phyloP scores from a whole-genome alignment of 2,113 vertebrate genomes.

The Emydocephalus ijimae region DNA sequence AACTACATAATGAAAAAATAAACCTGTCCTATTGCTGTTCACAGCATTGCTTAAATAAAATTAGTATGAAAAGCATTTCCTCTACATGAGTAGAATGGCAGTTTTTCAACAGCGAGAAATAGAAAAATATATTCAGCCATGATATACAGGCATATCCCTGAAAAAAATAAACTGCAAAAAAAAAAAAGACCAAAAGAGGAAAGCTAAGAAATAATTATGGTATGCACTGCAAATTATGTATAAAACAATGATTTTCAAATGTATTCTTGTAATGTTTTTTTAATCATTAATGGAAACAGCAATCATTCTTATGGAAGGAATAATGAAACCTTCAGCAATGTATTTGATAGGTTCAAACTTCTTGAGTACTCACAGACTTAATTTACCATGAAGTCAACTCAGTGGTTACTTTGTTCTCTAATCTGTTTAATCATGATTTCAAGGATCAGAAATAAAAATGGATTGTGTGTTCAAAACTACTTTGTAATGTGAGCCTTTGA shows the following conservation, averaged over 20 bases:
- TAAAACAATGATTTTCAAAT: background rate
- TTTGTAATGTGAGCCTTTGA: background rate
- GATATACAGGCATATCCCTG: background rate
- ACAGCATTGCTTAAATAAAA: conserved; percentile 7
- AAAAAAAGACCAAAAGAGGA: conserved; percentile 1
- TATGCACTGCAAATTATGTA: background rate
- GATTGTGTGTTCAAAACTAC: background rate
- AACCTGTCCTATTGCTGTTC: background rate
- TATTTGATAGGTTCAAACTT: conserved; percentile 1
- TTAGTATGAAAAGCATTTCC: conserved; percentile 15
- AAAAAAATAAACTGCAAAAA: background rate
- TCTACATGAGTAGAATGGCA: conserved; percentile 15
- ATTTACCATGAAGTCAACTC: background rate
- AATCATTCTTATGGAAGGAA: background rate
- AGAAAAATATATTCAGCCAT: conserved; percentile 17
- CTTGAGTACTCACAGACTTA: conserved; percentile 7
- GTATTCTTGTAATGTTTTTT: background rate
- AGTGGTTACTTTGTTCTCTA: conserved; percentile 5
- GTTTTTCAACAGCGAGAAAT: conserved; percentile 37
- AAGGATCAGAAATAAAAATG: conserved; percentile 19
- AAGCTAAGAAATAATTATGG: conserved; percentile 9
- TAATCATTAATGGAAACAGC: background rate
- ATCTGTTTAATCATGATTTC: conserved; percentile 26
- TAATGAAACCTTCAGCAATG: background rate
- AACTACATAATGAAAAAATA: conserved; percentile 10